Evolutionary conservation across 2,797 vertebrate genomes (phyloP).

Genomic region (Sparidentex hasta): DNA sequence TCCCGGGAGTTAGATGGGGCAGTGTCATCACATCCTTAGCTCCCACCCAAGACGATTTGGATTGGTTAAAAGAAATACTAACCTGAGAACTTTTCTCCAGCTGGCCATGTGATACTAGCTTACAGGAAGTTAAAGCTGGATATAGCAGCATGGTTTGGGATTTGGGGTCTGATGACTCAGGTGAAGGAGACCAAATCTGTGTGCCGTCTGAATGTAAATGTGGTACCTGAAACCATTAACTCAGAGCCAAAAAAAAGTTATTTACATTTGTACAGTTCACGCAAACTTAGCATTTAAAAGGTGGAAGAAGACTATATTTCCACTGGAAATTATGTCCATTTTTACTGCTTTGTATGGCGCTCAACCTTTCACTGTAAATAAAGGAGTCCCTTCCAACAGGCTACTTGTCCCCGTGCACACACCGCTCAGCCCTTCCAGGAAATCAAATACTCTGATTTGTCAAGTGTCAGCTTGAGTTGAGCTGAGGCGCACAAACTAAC

Average conservation of each 20-base stretch:
- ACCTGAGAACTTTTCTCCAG: no score
- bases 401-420: slow-evolving; percentile 17
- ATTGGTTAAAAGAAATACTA: no score
- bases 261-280: slow-evolving; percentile 5
- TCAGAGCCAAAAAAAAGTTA: not conserved
- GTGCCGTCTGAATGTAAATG: slow-evolving; percentile 5
- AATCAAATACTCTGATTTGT: slow-evolving; percentile 54
- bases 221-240: slow-evolving; percentile 4
- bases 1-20: no score
- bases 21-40: no score
- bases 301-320: not conserved
- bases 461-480: slow-evolving; percentile 52
- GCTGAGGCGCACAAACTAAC: slow-evolving; percentile 45
- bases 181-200: not conserved
- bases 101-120: not conserved
- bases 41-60: no score
- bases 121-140: not conserved
- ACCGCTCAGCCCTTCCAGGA: slow-evolving; percentile 28
- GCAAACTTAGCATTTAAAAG: slow-evolving; percentile 28
- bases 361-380: slow-evolving; percentile 40
- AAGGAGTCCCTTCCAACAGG: slow-evolving; percentile 23
- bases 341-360: slow-evolving; percentile 40
- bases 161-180: slow-evolving; percentile 15
- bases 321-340: slow-evolving; percentile 35
- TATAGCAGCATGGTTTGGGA: not conserved